Evolutionary conservation across 2,797 vertebrate species (phyloP), one percentile per base, ranked within the genome.

Genomic region (Microhierax caerulescens): DNA sequence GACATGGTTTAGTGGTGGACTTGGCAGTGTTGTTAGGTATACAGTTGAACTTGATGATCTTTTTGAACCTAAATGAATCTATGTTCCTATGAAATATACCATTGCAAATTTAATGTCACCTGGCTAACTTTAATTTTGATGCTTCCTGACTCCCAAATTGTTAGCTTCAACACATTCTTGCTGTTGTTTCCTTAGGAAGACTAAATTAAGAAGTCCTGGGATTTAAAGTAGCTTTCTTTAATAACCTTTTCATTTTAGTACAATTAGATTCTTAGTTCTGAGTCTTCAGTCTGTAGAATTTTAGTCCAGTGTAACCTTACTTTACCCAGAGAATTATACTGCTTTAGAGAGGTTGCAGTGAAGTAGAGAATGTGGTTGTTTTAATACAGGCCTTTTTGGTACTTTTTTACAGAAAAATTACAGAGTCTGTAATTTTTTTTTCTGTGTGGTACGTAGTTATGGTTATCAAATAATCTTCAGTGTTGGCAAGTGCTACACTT

Each of bases 261-360:
- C 32, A 47, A 12, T 48, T 80, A 43, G 41, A 60, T 88, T 75
- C 4, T 0, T 74, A 80, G 8, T 82, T 91, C 13, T 61, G 45
- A 89, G 34, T 63, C 48, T 80, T 91, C 28, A 47, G 3, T 78
- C 51, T 94, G 45, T 59, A 65, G n/a, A 81, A 61, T 73, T 77
- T 88, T 63, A 84, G 19, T 64, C 41, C 53, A 59, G 28, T 23
- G 23, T 59, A 68, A 51, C 10, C 1, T 7, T 9, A 32, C 19
- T 67, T 30, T 64, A 54, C 9, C 28, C 59, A 73, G 43, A 30
- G 14, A 90, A 68, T 65, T 45, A 28, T 5, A 25, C 30, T 2
- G 1, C 34, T 88, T 88, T 61, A 56, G 30, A 45, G 48, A 53
- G 8, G 25, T n/a, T 76, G 13, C 17, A 76, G 4, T 24, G 30